Conservation (phyloP, 2,797 vertebrate species). For the Lemur catta region DNA sequence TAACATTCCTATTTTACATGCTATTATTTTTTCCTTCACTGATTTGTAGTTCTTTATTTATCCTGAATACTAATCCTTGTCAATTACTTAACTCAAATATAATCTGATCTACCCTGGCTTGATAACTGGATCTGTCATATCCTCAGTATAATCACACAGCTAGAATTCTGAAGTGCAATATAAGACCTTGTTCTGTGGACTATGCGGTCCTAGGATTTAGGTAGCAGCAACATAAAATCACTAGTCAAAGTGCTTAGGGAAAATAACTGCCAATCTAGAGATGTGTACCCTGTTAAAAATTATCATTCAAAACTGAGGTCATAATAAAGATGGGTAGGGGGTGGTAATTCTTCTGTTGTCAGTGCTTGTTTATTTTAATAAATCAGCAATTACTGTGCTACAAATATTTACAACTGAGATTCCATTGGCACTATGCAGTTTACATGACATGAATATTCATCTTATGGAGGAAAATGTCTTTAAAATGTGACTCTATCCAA, state of each 20-base stretch:
- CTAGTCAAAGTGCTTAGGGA: background rate
- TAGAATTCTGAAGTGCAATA: background rate
- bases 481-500: background rate
- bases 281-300: background rate
- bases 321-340: background rate
- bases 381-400: background rate
- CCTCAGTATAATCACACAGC: background rate
- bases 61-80: background rate
- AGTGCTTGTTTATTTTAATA: background rate
- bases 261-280: background rate
- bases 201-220: background rate
- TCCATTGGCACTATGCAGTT: slow-evolving; percentile 9
- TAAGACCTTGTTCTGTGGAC: background rate
- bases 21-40: background rate
- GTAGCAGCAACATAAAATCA: background rate
- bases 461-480: background rate
- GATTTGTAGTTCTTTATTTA: background rate
- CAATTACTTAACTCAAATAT: background rate
- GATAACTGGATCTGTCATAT: background rate
- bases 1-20: background rate
- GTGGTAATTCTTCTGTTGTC: background rate
- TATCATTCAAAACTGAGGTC: background rate
- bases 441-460: background rate
- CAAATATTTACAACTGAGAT: background rate
- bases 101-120: background rate